Evolutionary conservation across 2,888 invertebrate genomes (phyloP).

Genomic region (Brachyptera risi): DNA sequence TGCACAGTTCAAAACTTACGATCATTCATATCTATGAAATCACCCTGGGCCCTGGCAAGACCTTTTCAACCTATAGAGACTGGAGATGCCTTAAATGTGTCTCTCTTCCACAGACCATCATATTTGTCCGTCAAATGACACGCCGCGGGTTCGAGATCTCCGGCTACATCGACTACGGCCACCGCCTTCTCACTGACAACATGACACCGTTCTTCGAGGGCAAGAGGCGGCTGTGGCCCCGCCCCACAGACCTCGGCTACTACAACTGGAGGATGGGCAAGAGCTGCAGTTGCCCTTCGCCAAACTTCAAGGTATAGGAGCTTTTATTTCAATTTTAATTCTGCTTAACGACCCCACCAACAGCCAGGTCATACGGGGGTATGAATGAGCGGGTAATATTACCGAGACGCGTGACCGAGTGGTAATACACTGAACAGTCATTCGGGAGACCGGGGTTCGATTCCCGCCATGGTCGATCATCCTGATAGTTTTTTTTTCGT

Average conservation of each 20-base stretch:
- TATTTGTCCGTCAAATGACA: slow-evolving; percentile 68
- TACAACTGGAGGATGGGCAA: slow-evolving; percentile 73
- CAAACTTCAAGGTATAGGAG: slow-evolving; percentile 65
- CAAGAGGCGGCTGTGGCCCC: slow-evolving; percentile 60
- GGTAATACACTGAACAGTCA: no score
- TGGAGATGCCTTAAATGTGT: slow-evolving; percentile 34
- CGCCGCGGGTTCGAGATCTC: slow-evolving; percentile 74
- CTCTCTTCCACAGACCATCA: slow-evolving; percentile 65
- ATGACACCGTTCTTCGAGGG: slow-evolving; percentile 71
- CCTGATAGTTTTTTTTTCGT: no score
- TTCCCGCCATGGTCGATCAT: no score
- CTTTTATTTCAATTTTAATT: no score
- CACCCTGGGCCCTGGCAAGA: no score
- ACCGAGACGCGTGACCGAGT: no score
- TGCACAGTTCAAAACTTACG: no score
- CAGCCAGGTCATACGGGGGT: no score
- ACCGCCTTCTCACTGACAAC: slow-evolving; percentile 64
- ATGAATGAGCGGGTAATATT: no score
- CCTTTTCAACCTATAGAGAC: background rate
- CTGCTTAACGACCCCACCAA: no score
- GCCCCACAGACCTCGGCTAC: slow-evolving; percentile 66
- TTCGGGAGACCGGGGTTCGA: no score
- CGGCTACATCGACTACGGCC: slow-evolving; percentile 78
- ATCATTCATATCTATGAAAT: no score
- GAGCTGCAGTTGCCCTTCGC: slow-evolving; percentile 64